Conservation (phyloP, 1,140 invertebrate genomes). For the Meteorus sp. region DNA sequence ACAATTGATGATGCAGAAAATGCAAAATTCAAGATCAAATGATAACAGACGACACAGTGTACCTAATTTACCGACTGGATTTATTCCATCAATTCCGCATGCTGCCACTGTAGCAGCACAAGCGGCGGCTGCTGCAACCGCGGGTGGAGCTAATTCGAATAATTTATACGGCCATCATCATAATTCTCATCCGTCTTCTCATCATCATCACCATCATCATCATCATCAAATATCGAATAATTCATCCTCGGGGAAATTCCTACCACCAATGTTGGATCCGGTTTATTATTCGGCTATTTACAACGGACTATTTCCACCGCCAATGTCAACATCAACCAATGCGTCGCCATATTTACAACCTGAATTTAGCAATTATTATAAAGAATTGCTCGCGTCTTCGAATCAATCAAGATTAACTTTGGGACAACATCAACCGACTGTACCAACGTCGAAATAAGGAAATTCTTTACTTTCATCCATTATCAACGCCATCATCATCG, state of each 20-base stretch:
- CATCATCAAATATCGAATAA: too few species aligned
- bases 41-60: conserved; percentile 44
- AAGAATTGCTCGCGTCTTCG: conserved; percentile 52
- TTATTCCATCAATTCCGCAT: conserved; percentile 37
- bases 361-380: conserved; percentile 55
- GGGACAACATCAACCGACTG: conserved; percentile 48
- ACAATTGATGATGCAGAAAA: too few species aligned
- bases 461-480: too few species aligned
- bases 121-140: not conserved
- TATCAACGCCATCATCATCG: too few species aligned
- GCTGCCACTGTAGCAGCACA: conserved; percentile 4
- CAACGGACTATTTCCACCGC: conserved; percentile 51
- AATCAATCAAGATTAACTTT: conserved; percentile 53
- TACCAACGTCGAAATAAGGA: conserved; percentile 55
- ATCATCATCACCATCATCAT: too few species aligned
- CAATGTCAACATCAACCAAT: conserved; percentile 33
- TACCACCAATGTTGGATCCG: conserved; percentile 53
- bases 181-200: too few species aligned
- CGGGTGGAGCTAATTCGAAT: too few species aligned
- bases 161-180: too few species aligned
- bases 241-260: conserved; percentile 39
- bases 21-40: conserved; percentile 38
- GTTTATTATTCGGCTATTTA: conserved; percentile 56
- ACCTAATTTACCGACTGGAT: conserved; percentile 44
- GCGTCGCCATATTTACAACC: conserved; percentile 46